Evolutionary conservation across 2,797 vertebrate genomes (phyloP), one percentile per base, ranked within the genome.

Genomic region (Remorina albescens): DNA sequence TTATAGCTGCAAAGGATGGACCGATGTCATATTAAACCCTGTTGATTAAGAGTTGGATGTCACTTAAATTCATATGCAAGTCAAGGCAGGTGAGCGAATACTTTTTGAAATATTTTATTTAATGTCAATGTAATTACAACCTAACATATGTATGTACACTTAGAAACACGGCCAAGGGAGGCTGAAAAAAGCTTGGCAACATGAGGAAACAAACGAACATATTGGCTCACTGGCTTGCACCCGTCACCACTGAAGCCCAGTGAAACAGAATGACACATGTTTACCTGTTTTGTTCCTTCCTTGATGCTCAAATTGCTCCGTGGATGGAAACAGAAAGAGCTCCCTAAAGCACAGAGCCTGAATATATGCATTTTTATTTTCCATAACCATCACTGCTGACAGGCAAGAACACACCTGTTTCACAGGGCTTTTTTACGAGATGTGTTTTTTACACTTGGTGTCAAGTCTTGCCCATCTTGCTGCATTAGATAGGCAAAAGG

Each of bases 321-420:
- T 51, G 81, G 88, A 74, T 83, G 70, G 81, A 88, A 86, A 84
- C 62, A 58, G 74, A 65, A 67, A 88, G 76, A 86, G 74, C 71
- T 85, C 76, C 81, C 83, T 57, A 71, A 84, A 90, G 84, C 83
- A 68, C 80, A 83, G 67, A 60, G 62, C 66, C 58, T 87, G 85
- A 89, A 90, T 90, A 90, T 90, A 81, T 91, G 91, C 86, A 90
- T 89, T 90, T 91, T 89, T 89, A 83, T 88, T 80, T 88, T 71
- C 74, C 78, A 71, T 56, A 86, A 69, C 82, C 64, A 61, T 82
- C 69, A 69, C 42, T 82, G 50, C 80, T 86, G 90, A 82, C 86
- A 86, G 88, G 23, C 74, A 78, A 72, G 69, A 76, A 56, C 63
- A 80, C 79, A 77, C 70, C 62, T 67, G 67, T 76, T 85, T 81